Percentiles rank a stretch among this genome's conserved stretches.
These are phyloP conservation scores for Poecilus cupreus DNA, from an alignment of 2,888 invertebrate genomes.

Conservation along the genomic window DNA sequence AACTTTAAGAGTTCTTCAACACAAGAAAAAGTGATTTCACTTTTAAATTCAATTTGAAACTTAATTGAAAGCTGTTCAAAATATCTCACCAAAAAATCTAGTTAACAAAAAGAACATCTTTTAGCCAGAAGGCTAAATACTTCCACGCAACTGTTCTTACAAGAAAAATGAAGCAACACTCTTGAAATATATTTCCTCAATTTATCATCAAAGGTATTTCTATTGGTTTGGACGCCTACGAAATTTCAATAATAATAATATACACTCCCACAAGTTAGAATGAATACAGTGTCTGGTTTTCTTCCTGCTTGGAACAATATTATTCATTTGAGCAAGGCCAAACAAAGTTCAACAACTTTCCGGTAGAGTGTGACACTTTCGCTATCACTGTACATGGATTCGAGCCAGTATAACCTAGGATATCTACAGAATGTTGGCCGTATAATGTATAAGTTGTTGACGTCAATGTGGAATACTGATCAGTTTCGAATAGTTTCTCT, in stretches of 20 bases:
- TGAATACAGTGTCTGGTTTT: neutral
- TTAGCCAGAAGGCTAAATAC: too few relatives aligned
- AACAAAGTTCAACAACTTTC: conserved; percentile 53
- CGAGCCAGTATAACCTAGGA: too few relatives aligned
- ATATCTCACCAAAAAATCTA: neutral
- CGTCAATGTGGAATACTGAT: conserved; percentile 1
- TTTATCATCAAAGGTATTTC: neutral
- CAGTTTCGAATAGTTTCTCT: conserved; percentile 4
- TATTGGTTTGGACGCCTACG: neutral
- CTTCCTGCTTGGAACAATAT: conserved; percentile 17
- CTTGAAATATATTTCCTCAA: neutral
- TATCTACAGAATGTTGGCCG: neutral
- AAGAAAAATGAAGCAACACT: neutral
- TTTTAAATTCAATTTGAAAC: neutral
- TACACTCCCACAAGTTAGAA: neutral
- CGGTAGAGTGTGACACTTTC: conserved; percentile 42
- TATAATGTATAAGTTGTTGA: neutral
- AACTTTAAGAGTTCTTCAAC: neutral
- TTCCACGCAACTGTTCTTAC: neutral
- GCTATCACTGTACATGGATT: conserved; percentile 28
- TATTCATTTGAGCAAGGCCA: conserved; percentile 31
- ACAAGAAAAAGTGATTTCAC: conserved; percentile 8
- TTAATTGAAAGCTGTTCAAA: conserved; percentile 4
- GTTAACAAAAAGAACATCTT: neutral
- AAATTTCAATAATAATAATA: neutral